Percentiles rank a stretch among this genome's conserved stretches.
Evolutionary conservation across 64 coral and sea anemone species (phyloP).

Genomic region (Actinia equina): DNA sequence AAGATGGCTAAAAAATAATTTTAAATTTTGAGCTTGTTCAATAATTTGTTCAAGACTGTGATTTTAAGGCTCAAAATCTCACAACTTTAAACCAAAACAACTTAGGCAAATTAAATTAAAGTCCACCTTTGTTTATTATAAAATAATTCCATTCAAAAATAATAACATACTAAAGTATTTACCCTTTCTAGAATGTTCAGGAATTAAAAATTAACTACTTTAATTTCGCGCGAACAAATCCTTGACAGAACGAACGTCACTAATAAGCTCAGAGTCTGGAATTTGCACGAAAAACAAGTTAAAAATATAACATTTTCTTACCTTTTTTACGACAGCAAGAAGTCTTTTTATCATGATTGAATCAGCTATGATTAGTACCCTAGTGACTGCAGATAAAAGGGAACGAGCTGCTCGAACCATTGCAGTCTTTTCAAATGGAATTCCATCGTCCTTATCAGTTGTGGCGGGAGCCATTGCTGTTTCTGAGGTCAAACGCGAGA

Average conservation of each 20-base stretch:
- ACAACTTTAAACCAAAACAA: not conserved
- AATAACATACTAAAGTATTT: not conserved
- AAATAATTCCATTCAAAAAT: not conserved
- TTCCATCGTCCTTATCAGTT: constrained; percentile 11
- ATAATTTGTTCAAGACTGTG: no score
- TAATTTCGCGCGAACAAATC: not conserved
- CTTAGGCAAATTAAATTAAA: not conserved
- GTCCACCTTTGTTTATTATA: not conserved
- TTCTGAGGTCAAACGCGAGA: constrained; percentile 70
- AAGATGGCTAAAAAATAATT: no score
- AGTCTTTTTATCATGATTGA: constrained; percentile 90
- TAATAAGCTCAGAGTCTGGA: not conserved
- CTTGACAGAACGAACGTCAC: not conserved
- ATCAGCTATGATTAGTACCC: constrained; percentile 90
- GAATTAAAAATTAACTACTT: not conserved
- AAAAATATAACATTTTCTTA: constrained; percentile 23
- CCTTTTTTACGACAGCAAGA: constrained; percentile 83
- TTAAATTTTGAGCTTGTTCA: no score
- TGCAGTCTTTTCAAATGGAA: constrained; percentile 66
- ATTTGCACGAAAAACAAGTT: not conserved
- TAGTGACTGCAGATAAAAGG: constrained; percentile 81
- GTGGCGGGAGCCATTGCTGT: constrained; percentile 22
- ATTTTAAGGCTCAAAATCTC: not conserved
- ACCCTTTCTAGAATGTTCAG: not conserved
- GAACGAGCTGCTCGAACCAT: constrained; percentile 81